phyloP scores from a whole-genome alignment of 2,113 vertebrate genomes.

The Zootoca vivipara region DNA sequence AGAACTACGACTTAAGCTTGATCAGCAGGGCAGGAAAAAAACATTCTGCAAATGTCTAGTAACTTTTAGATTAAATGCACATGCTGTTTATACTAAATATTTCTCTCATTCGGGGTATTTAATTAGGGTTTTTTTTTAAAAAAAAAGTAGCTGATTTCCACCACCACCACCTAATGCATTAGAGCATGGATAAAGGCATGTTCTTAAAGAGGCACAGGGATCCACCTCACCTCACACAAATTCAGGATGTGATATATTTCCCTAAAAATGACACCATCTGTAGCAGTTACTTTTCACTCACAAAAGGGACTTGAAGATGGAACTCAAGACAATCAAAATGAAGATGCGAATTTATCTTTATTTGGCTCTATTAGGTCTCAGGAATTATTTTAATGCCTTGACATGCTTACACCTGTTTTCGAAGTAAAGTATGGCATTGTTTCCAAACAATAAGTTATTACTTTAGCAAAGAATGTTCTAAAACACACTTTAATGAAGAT shows the following conservation, averaged over 20 bases:
- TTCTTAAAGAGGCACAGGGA: neutral
- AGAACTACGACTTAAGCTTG: neutral
- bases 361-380: neutral
- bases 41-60: neutral
- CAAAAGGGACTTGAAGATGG: neutral
- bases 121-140: too few relatives aligned
- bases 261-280: neutral
- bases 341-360: constrained; percentile 62
- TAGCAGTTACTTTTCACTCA: neutral
- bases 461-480: neutral
- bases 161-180: neutral
- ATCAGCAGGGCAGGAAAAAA: neutral
- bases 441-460: neutral
- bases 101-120: neutral
- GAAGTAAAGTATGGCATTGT: neutral
- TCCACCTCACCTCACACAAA: neutral
- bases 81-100: neutral
- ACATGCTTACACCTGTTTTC: neutral
- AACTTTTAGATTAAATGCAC: neutral
- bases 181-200: neutral
- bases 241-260: neutral
- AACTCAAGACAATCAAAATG: constrained; percentile 30
- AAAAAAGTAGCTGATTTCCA: neutral
- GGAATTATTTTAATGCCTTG: neutral
- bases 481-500: neutral